A percentile compares a stretch with the other conserved stretches of the same genome.
phyloP scores from a whole-genome alignment of 1,140 invertebrate genomes.

The Gonatopus flavifemur region DNA sequence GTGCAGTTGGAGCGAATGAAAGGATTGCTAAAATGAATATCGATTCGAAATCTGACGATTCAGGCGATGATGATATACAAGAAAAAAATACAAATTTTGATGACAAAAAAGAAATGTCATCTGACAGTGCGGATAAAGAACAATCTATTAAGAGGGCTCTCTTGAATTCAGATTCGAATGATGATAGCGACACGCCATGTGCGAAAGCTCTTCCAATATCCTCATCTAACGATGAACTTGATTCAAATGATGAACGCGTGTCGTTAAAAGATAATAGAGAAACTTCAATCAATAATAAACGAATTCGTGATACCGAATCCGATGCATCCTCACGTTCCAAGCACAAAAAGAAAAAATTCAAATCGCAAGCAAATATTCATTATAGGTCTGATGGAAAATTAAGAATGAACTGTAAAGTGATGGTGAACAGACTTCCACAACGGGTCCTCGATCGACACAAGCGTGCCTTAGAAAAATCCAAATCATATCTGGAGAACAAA shows the following conservation, averaged over 20 bases:
- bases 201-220: conserved; percentile 16
- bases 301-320: background rate
- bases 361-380: conserved; percentile 19
- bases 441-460: conserved; percentile 27
- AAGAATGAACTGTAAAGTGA: conserved; percentile 24
- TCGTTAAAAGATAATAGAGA: background rate
- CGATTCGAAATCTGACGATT: too few species aligned
- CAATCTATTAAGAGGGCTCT: conserved; percentile 4
- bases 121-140: background rate
- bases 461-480: conserved; percentile 34
- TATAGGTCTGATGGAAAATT: conserved; percentile 34
- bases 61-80: too few species aligned
- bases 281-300: background rate
- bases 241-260: background rate
- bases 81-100: background rate
- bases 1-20: too few species aligned
- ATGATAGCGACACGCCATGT: background rate
- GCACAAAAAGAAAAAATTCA: conserved; percentile 5
- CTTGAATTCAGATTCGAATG: conserved; percentile 20
- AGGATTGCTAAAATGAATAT: too few species aligned
- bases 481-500: conserved; percentile 35
- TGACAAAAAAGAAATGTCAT: background rate
- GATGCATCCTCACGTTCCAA: background rate
- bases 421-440: conserved; percentile 25
- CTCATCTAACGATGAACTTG: conserved; percentile 7